Conservation (phyloP, 2,797 vertebrate species). For the Etheostoma perlongum region DNA sequence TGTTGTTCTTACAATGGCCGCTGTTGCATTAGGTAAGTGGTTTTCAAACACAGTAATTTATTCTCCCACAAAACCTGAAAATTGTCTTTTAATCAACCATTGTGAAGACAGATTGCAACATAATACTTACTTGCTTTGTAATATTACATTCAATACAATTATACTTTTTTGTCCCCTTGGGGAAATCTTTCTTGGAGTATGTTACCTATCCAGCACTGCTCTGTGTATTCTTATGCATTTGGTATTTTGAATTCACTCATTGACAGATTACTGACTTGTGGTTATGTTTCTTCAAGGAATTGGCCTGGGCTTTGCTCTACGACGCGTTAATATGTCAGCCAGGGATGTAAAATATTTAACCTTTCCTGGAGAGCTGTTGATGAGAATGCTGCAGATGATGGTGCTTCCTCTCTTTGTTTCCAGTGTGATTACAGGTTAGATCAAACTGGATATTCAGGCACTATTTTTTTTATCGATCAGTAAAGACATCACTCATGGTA, state of each 20-base stretch:
- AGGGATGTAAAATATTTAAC: slow-evolving; percentile 85
- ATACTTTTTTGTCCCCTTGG: no score
- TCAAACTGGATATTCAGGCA: background rate
- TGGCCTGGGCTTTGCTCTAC: slow-evolving; percentile 47
- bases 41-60: background rate
- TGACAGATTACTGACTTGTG: background rate
- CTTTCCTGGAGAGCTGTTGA: slow-evolving; percentile 89
- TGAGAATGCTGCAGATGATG: slow-evolving; percentile 91
- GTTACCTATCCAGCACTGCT: background rate
- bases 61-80: background rate
- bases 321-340: slow-evolving; percentile 28
- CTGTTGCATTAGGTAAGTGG: slow-evolving; percentile 81
- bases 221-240: background rate
- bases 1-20: slow-evolving; percentile 84
- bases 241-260: background rate
- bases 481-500: background rate
- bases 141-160: background rate
- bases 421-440: slow-evolving; percentile 87
- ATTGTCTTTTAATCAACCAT: background rate
- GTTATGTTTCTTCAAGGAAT: slow-evolving; percentile 36
- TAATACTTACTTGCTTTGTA: background rate
- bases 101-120: background rate
- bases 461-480: background rate
- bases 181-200: background rate
- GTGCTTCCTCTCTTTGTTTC: slow-evolving; percentile 90